phyloP scores from a whole-genome alignment of 23 tunicate genomes.

The Halocynthia aurantium region DNA sequence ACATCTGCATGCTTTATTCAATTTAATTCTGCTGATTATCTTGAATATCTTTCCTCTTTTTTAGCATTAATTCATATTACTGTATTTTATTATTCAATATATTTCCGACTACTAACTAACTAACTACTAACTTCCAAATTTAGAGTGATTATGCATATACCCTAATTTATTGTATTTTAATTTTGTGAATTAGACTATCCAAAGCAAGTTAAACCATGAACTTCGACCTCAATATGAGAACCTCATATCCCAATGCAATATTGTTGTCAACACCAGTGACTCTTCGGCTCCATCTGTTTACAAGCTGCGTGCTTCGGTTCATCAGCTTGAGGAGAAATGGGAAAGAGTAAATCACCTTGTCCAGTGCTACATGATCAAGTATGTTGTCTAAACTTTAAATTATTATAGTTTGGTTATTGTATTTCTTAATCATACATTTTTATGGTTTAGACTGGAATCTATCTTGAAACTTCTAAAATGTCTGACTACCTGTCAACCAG shows the following conservation, averaged over 20 bases:
- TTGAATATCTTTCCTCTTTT: too few relatives aligned
- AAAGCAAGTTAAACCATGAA: too few relatives aligned
- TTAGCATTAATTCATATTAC: too few relatives aligned
- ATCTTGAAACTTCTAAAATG: constrained; percentile 22
- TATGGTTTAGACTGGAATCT: constrained; percentile 7
- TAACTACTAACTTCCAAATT: too few relatives aligned
- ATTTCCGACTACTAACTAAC: too few relatives aligned
- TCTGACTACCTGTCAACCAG: constrained; percentile 6
- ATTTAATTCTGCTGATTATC: too few relatives aligned
- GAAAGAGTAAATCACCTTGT: constrained; percentile 14
- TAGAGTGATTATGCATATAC: too few relatives aligned
- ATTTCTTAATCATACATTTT: neutral
- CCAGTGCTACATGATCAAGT: constrained; percentile 14
- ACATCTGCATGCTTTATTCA: too few relatives aligned
- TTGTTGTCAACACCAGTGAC: constrained; percentile 9
- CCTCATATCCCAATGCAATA: constrained; percentile 17
- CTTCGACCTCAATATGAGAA: constrained; percentile 22
- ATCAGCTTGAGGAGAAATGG: constrained; percentile 28
- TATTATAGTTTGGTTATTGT: neutral
- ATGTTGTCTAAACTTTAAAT: neutral
- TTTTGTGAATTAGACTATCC: too few relatives aligned
- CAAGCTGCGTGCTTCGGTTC: constrained; percentile 1
- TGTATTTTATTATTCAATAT: too few relatives aligned
- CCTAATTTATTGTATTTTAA: too few relatives aligned
- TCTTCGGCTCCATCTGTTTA: constrained; percentile 21